These are phyloP conservation scores for Craseonycteris thonglongyai DNA, from an alignment of 2,113 vertebrate species.

Conservation along the genomic window DNA sequence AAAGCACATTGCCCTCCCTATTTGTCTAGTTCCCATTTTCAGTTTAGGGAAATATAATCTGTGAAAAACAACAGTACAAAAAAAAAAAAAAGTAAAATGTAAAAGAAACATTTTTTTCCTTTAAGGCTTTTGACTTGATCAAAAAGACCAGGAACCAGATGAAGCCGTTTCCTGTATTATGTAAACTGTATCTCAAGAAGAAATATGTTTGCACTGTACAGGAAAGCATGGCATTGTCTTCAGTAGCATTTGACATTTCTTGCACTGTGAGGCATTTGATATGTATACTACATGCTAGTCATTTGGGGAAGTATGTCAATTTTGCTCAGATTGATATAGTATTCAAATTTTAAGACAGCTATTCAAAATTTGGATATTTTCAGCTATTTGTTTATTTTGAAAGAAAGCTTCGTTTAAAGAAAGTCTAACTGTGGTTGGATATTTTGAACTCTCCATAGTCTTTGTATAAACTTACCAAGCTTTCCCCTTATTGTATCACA, in stretches of 20 bases:
- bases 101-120: slow-evolving; percentile 63
- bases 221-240: slow-evolving; percentile 48
- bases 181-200: neutral
- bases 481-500: slow-evolving; percentile 69
- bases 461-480: slow-evolving; percentile 61
- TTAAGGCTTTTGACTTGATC: slow-evolving; percentile 61
- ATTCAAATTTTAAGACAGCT: slow-evolving; percentile 61
- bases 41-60: slow-evolving; percentile 58
- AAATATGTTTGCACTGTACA: slow-evolving; percentile 40
- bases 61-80: slow-evolving; percentile 55
- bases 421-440: slow-evolving; percentile 48
- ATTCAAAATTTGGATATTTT: slow-evolving; percentile 62
- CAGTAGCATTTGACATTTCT: slow-evolving; percentile 37
- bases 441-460: slow-evolving; percentile 64
- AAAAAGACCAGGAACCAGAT: slow-evolving; percentile 66
- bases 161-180: slow-evolving; percentile 58
- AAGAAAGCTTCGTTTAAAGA: slow-evolving; percentile 68
- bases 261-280: slow-evolving; percentile 30
- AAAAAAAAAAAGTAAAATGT: slow-evolving; percentile 48
- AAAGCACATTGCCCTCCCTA: neutral
- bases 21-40: slow-evolving; percentile 33
- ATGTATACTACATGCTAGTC: slow-evolving; percentile 41
- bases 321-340: slow-evolving; percentile 67
- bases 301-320: slow-evolving; percentile 67
- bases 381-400: slow-evolving; percentile 68